Conservation (phyloP, 1,140 invertebrate genomes). For the Diprion similis region DNA sequence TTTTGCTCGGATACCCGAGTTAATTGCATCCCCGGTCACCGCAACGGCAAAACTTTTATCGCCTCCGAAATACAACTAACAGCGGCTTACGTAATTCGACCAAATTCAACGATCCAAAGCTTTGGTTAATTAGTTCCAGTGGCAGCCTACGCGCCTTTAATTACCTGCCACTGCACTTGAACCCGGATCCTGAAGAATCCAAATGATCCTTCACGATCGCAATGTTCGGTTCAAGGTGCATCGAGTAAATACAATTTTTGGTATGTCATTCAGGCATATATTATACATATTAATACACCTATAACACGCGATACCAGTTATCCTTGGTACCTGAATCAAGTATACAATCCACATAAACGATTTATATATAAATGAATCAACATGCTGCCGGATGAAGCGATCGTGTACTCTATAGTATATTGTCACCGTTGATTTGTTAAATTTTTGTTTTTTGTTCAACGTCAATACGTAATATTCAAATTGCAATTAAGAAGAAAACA, state of each 20-base stretch:
- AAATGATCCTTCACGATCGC: no score
- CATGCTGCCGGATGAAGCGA: background rate
- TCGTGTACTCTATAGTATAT: no score
- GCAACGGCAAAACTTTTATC: background rate
- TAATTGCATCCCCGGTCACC: conserved; percentile 17
- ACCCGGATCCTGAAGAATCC: no score
- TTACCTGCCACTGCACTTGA: no score
- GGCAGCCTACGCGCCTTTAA: background rate
- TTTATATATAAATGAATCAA: background rate
- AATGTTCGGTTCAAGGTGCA: no score
- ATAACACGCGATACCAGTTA: background rate
- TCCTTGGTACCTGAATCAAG: background rate
- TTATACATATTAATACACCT: background rate
- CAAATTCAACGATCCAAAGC: background rate
- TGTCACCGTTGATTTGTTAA: no score
- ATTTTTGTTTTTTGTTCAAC: no score
- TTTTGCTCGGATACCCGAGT: conserved; percentile 2
- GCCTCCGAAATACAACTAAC: background rate
- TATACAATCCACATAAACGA: background rate
- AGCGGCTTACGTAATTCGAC: background rate
- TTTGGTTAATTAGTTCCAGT: background rate
- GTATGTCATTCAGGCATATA: no score
- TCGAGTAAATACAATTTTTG: no score
- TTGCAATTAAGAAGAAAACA: no score
- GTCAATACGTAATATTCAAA: no score